Base-by-base conservation (phyloP, 2,888 invertebrate species). In the Mesochorus sp. region DNA sequence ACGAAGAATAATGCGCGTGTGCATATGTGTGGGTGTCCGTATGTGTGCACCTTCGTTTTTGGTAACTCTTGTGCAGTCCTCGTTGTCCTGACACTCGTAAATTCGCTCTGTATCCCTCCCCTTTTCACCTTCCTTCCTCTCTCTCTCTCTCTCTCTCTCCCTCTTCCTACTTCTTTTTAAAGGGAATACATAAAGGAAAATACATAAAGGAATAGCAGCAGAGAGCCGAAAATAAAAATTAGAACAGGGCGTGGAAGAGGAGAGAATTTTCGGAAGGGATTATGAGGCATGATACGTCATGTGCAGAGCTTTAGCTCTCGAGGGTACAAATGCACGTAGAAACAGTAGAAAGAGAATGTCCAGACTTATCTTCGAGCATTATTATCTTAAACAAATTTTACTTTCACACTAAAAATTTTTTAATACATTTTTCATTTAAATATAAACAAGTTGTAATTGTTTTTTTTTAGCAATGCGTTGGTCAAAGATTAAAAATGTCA, bases 201-300 rank as follows among this genome's bases (percentile, higher is more conserved):
- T 14, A 39, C 10, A 49, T n/a, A 14, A 5, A 10, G 21, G 10
- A 14, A 53, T 47, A 66, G 70, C 37, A 42, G 67, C 31, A 70
- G 51, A 59, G 49, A 79, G 55, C 17, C 37, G 31, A 67, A 73
- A 44, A 74, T 57, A 80, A 81, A 77, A 81, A 82, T 78, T 78
- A 80, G 78, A 76, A 80, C 74, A 17, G 62, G 76, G 76, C 78
- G 78, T 71, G 76, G 70, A 72, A 17, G 59, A 66, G 68, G 61
- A 67, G 66, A 80, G 57, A 70, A n/a, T n/a, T n/a, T n/a, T n/a
- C 55, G 44, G 2, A 39, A 71, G 53, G 75, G 51, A 80, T 78
- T 79, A 68, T 78, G 71, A 51, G 37, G 61, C 70, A 68, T 39
- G 64, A 44, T 26, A 6, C 64, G 51, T 70, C 47, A 42, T 55